A percentile compares a stretch with the other conserved stretches of the same genome.
Conservation (phyloP, 1,140 invertebrate genomes). For the Drosophila fuyamai region DNA sequence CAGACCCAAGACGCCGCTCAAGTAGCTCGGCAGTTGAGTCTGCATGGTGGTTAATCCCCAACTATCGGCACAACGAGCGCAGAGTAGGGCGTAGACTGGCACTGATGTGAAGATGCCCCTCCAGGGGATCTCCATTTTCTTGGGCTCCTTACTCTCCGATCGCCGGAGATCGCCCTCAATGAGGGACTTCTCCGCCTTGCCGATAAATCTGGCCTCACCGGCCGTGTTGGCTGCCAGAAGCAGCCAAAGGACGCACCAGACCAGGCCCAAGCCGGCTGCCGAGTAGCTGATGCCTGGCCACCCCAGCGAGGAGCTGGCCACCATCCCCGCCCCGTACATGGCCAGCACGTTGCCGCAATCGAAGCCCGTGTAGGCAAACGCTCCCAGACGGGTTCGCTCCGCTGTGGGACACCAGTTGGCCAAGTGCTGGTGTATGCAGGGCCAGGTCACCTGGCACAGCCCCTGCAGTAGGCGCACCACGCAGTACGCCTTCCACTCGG, state of each 20-base stretch:
- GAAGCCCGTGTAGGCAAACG: constrained; percentile 88
- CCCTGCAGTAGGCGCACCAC: constrained; percentile 90
- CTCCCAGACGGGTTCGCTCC: constrained; percentile 87
- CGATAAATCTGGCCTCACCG: constrained; percentile 86
- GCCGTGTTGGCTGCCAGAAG: constrained; percentile 89
- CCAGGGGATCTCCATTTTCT: constrained; percentile 88
- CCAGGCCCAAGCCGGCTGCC: constrained; percentile 88
- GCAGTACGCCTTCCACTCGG: constrained; percentile 87
- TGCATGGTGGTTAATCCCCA: constrained; percentile 98
- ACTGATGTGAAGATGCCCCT: constrained; percentile 90
- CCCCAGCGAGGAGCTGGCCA: constrained; percentile 88
- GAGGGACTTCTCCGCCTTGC: constrained; percentile 87
- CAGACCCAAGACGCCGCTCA: constrained; percentile 92
- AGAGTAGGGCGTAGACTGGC: constrained; percentile 93
- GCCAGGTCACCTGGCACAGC: constrained; percentile 90
- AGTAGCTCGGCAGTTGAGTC: constrained; percentile 95
- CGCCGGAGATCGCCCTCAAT: constrained; percentile 85
- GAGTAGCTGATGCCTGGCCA: constrained; percentile 93
- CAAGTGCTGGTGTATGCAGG: constrained; percentile 90
- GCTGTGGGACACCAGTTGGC: constrained; percentile 85
- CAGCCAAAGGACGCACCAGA: constrained; percentile 88
- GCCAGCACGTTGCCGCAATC: constrained; percentile 91
- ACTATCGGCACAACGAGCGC: constrained; percentile 94
- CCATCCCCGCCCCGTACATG: constrained; percentile 87
- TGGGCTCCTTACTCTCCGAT: constrained; percentile 24